Evolutionary conservation across 2,888 invertebrate genomes (phyloP), one percentile per base, ranked within the genome.

Genomic region (Latrodectus hesperus): DNA sequence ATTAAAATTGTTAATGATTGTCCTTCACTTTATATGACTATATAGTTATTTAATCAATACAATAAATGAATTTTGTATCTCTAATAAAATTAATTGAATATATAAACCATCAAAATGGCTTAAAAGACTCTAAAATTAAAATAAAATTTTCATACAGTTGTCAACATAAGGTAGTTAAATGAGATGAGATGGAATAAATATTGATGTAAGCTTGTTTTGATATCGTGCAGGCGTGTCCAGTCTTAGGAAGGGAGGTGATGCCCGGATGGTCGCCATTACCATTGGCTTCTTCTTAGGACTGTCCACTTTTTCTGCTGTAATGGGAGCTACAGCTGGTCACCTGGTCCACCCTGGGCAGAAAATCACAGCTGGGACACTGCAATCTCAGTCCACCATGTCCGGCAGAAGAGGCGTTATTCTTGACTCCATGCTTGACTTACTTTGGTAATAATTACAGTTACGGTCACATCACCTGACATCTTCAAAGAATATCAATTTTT

Each of bases 401-500:
- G 88, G 73, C 52, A 89, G 89, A 83, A 90, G 82, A 85, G 90
- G 89, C 95, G 79, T 95, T 91, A 88, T 96, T 90, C 92, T 97
- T 92, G 97, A 98, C 91, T 97, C 97, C 91, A 94, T 97, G 90
- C 93, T 98, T 91, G 98, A 98, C 94, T 94, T 98, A 91, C 96
- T 98, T 91, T 94, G 97, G 96, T 96, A 92, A 93, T 93, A 87
- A 38, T 38, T 38, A 38, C 38, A 38, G 38, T 38, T 38, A 16
- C 68, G 64, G 67, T 67, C 60, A 88, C 90, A 49, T 55, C 22
- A 89, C 4, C 38, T 38, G 38, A 38, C 2, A 38, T 38, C 1
- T 38, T 38, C 38, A 38, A 38, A 38, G 38, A 38, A 38, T 38
- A 38, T 38, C 4, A 38, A 38, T 38, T 38, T 89, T 91, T 91